Percentiles rank a stretch among this genome's conserved stretches.
These are phyloP conservation scores for Oryzias javanicus DNA, from an alignment of 2,113 vertebrate species.

Conservation along the genomic window DNA sequence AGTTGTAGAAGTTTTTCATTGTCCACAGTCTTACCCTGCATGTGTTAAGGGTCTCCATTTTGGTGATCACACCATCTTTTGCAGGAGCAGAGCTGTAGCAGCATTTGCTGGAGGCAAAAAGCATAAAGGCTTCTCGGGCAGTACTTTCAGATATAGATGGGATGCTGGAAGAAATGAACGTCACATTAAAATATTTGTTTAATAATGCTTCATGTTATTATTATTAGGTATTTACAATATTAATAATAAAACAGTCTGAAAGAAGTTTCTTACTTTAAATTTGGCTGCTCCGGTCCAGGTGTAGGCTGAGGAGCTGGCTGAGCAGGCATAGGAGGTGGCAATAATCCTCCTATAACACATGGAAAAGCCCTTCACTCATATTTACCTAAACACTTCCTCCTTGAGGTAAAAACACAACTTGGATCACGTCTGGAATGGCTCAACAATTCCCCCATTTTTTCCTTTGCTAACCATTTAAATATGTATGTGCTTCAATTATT, in stretches of 20 bases:
- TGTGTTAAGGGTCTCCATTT: conserved; percentile 66
- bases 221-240: neutral
- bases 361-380: neutral
- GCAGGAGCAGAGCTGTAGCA: conserved; percentile 67
- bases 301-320: conserved; percentile 53
- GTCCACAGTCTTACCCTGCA: conserved; percentile 74
- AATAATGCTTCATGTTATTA: neutral
- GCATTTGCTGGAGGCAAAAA: conserved; percentile 50
- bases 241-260: neutral
- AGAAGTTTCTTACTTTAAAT: conserved; percentile 67
- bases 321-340: conserved; percentile 70
- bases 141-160: conserved; percentile 63
- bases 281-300: conserved; percentile 39
- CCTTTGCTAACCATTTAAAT: too few species aligned
- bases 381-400: too few species aligned
- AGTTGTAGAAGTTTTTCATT: too few species aligned
- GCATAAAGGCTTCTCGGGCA: conserved; percentile 41
- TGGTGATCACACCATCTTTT: conserved; percentile 64
- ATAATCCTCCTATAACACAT: conserved; percentile 62
- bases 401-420: too few species aligned
- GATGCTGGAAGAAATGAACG: conserved; percentile 46
- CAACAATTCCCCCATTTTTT: too few species aligned
- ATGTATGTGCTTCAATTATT: too few species aligned
- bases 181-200: neutral
- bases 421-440: too few species aligned